phyloP scores from a whole-genome alignment of 2,888 invertebrate species.

The Sphaerophoria rueppellii region DNA sequence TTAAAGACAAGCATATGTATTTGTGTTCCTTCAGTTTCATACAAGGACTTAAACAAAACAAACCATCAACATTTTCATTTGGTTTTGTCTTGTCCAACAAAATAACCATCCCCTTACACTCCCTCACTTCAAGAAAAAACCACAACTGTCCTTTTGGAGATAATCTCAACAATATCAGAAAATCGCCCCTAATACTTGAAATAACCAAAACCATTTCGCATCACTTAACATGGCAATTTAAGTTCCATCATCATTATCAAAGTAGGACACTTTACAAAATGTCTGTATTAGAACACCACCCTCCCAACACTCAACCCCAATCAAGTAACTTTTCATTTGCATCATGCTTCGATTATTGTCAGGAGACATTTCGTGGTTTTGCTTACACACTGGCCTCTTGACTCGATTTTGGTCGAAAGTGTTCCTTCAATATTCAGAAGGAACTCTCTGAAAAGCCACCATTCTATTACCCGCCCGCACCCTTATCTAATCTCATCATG shows the following conservation, averaged over 20 bases:
- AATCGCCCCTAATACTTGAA: conserved; percentile 40
- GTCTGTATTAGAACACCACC: neutral
- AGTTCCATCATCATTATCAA: conserved; percentile 48
- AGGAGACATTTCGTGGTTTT: conserved; percentile 62
- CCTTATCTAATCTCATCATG: neutral
- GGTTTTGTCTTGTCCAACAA: conserved; percentile 10
- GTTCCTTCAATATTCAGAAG: neutral
- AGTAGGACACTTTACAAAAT: conserved; percentile 4
- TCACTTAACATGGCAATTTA: conserved; percentile 65
- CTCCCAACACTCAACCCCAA: neutral
- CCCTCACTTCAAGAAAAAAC: no score
- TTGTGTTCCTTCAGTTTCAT: neutral
- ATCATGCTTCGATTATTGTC: conserved; percentile 52
- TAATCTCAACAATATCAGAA: conserved; percentile 42
- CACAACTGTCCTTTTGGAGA: conserved; percentile 24
- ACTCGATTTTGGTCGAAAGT: neutral
- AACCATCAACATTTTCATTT: conserved; percentile 20
- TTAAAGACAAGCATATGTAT: no score
- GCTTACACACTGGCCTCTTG: neutral
- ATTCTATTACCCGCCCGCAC: neutral
- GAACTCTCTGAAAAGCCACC: conserved; percentile 1
- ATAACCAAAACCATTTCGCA: conserved; percentile 57
- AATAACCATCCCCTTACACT: neutral
- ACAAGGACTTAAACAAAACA: neutral
- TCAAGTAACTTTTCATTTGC: conserved; percentile 14